These are phyloP conservation scores for Ascidia mentula DNA, from an alignment of 23 tunicate genomes.

Conservation along the genomic window DNA sequence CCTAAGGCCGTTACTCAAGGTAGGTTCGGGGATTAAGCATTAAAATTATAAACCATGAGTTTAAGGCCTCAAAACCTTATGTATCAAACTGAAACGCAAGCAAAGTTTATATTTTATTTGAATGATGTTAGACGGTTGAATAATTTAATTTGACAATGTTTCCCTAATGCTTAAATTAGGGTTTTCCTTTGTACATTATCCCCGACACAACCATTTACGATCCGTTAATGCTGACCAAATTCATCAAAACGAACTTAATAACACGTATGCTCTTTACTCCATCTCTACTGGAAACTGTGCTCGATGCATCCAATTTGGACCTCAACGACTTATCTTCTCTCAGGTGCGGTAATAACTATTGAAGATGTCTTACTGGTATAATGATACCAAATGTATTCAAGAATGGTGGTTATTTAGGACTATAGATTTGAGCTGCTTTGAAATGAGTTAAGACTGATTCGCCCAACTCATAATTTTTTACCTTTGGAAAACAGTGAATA, in stretches of 20 bases:
- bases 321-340: slow-evolving; percentile 47
- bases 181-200: slow-evolving; percentile 72
- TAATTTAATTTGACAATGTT: too few species aligned
- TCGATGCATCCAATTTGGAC: slow-evolving; percentile 63
- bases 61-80: too few species aligned
- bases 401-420: background rate
- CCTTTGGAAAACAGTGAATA: background rate
- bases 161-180: too few species aligned
- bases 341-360: slow-evolving; percentile 28
- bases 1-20: slow-evolving; percentile 83
- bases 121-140: too few species aligned
- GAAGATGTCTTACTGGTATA: too few species aligned
- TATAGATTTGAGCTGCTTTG: background rate
- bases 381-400: background rate
- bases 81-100: too few species aligned
- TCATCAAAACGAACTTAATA: slow-evolving; percentile 53
- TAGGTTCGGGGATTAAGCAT: background rate
- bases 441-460: background rate
- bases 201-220: slow-evolving; percentile 90
- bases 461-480: background rate
- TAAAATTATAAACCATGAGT: too few species aligned
- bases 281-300: slow-evolving; percentile 80
- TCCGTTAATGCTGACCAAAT: slow-evolving; percentile 59
- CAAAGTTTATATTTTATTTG: too few species aligned
- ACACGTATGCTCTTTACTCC: slow-evolving; percentile 89